Conservation (phyloP, 2,888 invertebrate genomes). For the Enchytraeus crypticus region DNA sequence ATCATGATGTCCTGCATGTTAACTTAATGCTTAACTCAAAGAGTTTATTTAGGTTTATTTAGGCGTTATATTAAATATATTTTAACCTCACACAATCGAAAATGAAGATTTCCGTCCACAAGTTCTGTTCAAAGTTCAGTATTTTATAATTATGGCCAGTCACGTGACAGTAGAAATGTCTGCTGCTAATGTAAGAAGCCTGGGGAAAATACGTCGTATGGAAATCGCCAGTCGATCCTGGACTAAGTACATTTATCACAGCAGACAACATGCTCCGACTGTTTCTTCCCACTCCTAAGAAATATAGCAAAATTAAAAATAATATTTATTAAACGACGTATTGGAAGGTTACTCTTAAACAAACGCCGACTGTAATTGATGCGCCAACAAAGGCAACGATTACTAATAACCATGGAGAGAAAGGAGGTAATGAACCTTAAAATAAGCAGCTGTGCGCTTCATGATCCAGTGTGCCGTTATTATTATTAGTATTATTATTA, state of each 20-base stretch:
- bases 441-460: too few relatives aligned
- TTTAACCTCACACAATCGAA: too few relatives aligned
- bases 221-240: constrained; percentile 33
- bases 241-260: constrained; percentile 26
- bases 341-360: neutral
- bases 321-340: neutral
- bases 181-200: constrained; percentile 34
- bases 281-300: constrained; percentile 39
- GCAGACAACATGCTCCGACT: constrained; percentile 34
- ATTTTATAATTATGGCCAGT: constrained; percentile 31
- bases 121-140: constrained; percentile 31
- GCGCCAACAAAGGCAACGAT: too few relatives aligned
- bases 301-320: neutral
- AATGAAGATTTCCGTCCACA: constrained; percentile 8
- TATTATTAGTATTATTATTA: too few relatives aligned
- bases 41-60: too few relatives aligned
- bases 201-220: constrained; percentile 40
- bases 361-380: neutral
- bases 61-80: too few relatives aligned
- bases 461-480: too few relatives aligned
- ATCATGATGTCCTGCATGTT: too few relatives aligned
- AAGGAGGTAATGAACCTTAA: too few relatives aligned
- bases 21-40: too few relatives aligned
- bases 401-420: too few relatives aligned
- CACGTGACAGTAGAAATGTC: constrained; percentile 34